A percentile compares a stretch with the other conserved stretches of the same genome.
phyloP scores from a whole-genome alignment of 2,797 vertebrate species.

The Falco biarmicus region DNA sequence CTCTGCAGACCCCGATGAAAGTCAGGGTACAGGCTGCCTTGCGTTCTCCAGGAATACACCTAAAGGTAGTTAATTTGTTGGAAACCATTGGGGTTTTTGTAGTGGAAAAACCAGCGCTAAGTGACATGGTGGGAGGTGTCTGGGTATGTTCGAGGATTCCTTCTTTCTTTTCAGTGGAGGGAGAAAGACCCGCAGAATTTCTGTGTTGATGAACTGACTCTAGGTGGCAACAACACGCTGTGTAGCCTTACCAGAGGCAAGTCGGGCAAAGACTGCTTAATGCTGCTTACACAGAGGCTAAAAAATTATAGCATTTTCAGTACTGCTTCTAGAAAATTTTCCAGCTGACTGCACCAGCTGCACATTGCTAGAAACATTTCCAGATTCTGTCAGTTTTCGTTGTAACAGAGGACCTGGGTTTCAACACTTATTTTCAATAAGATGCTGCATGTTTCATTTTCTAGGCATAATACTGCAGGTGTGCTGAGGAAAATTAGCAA shows the following conservation, averaged over 20 bases:
- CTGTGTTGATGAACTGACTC: constrained; percentile 25
- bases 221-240: constrained; percentile 73
- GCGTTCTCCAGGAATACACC: fast-evolving
- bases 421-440: background rate
- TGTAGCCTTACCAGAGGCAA: background rate
- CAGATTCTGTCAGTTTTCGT: background rate
- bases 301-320: background rate
- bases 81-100: background rate
- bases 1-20: background rate
- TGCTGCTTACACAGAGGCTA: background rate
- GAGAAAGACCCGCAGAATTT: background rate
- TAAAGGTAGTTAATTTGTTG: background rate
- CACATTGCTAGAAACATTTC: background rate
- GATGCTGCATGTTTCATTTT: background rate
- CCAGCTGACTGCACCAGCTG: constrained; percentile 16
- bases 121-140: background rate
- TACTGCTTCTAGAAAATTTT: constrained; percentile 25
- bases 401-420: background rate
- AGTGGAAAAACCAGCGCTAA: fast-evolving
- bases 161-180: background rate
- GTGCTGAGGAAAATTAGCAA: background rate
- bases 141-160: background rate
- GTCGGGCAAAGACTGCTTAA: background rate
- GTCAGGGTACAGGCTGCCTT: background rate
- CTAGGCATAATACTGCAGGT: background rate